Percentiles rank a stretch among this genome's conserved stretches.
Evolutionary conservation across 2,113 vertebrate genomes (phyloP).

Genomic region (Tonatia bakeri): DNA sequence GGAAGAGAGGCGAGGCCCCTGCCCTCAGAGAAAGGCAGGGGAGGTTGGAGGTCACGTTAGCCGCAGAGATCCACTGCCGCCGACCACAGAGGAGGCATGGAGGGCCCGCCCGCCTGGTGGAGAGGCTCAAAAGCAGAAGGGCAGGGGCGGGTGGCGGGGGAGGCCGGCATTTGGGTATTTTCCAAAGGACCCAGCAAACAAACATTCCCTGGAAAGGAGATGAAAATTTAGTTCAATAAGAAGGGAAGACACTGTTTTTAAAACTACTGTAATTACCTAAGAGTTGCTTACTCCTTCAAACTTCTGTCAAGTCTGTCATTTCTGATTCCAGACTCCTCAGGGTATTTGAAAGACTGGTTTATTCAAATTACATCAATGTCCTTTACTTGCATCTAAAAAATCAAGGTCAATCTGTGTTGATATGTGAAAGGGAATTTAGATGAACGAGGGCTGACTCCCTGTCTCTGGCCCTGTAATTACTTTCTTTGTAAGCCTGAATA

Average conservation of each 20-base stretch:
- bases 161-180: neutral
- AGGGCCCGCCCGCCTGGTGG: neutral
- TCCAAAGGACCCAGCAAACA: conserved; percentile 14
- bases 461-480: conserved; percentile 22
- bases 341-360: conserved; percentile 26
- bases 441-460: neutral
- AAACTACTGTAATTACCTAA: neutral
- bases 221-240: neutral
- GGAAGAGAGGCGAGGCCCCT: conserved; percentile 49
- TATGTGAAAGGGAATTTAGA: conserved; percentile 1
- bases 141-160: too few species aligned
- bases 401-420: conserved; percentile 59
- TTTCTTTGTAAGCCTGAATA: conserved; percentile 57
- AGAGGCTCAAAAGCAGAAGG: neutral
- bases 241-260: neutral
- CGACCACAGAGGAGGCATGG: neutral
- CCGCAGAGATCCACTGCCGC: neutral
- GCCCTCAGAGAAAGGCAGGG: conserved; percentile 23
- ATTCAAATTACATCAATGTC: conserved; percentile 40
- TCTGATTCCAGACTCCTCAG: conserved; percentile 38
- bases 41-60: conserved; percentile 35
- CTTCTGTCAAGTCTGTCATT: neutral
- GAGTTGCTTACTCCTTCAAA: neutral
- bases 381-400: conserved; percentile 54
- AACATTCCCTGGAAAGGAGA: neutral